Conservation (phyloP, 2,113 vertebrate genomes). For the Coryphaenoides rupestris region DNA sequence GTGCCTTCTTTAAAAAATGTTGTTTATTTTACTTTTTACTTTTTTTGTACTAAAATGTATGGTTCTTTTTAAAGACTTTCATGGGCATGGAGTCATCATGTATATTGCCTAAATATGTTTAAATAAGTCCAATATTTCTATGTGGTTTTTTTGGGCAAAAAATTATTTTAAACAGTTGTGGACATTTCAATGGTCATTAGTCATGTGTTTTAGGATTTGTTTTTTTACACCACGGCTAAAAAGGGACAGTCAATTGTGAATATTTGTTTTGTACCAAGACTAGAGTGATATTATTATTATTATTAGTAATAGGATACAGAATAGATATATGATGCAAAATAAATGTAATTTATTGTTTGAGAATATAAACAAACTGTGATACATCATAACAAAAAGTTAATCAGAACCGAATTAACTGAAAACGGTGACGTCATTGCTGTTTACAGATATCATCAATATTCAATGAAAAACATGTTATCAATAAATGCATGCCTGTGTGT, state of each 20-base stretch:
- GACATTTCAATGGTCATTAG: constrained; percentile 12
- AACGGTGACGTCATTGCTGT: constrained; percentile 25
- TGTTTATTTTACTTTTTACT: background rate
- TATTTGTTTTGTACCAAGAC: constrained; percentile 56
- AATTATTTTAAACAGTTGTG: constrained; percentile 5
- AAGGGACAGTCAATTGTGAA: constrained; percentile 58
- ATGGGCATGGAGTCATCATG: constrained; percentile 7
- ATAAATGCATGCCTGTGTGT: background rate
- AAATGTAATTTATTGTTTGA: constrained; percentile 93
- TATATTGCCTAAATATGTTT: constrained; percentile 14
- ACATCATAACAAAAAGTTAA: constrained; percentile 35
- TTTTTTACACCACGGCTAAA: background rate
- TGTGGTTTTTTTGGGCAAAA: constrained; percentile 41
- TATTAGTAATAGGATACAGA: constrained; percentile 56
- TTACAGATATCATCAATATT: constrained; percentile 25
- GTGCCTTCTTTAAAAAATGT: constrained; percentile 13
- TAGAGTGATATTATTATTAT: background rate
- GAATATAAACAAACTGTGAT: constrained; percentile 72
- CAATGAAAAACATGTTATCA: background rate
- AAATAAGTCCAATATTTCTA: background rate
- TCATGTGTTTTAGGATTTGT: background rate
- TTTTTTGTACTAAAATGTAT: background rate
- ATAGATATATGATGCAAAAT: constrained; percentile 81
- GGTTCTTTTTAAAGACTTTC: background rate
- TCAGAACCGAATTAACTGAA: constrained; percentile 24